phyloP scores from a whole-genome alignment of 2,113 vertebrate genomes.

The Semicossyphus pulcher region DNA sequence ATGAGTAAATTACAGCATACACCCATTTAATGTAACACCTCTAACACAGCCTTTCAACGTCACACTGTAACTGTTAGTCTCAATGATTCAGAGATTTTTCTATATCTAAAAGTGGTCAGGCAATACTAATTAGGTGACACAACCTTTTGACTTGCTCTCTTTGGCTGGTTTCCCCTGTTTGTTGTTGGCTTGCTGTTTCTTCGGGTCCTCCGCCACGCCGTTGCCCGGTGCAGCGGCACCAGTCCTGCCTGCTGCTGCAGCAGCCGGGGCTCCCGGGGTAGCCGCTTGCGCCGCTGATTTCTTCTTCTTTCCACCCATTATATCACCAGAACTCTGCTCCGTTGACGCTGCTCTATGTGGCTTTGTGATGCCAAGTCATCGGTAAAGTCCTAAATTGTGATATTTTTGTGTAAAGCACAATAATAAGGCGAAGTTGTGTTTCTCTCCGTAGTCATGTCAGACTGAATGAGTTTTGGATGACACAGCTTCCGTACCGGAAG shows the following conservation, averaged over 20 bases:
- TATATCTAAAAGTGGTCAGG: not conserved
- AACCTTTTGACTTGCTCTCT: constrained; percentile 83
- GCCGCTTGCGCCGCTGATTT: constrained; percentile 77
- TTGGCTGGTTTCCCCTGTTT: constrained; percentile 67
- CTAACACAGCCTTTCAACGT: too few relatives aligned
- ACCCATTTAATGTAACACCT: too few relatives aligned
- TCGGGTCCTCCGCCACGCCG: constrained; percentile 73
- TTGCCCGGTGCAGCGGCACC: constrained; percentile 73
- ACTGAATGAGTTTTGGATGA: not conserved
- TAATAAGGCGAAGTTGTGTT: not conserved
- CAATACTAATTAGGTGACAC: not conserved
- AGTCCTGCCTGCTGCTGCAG: constrained; percentile 31
- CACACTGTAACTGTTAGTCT: not conserved
- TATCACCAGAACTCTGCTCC: not conserved
- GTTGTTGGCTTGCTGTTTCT: constrained; percentile 72
- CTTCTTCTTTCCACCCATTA: constrained; percentile 95
- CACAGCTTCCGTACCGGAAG: not conserved
- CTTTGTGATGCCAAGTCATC: constrained; percentile 8
- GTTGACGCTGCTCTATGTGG: not conserved
- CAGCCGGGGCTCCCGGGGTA: constrained; percentile 36
- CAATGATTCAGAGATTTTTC: not conserved
- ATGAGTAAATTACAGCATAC: too few relatives aligned
- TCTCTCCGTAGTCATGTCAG: not conserved
- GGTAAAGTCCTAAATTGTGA: fast-evolving
- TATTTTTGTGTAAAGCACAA: not conserved